A percentile compares a stretch with the other conserved stretches of the same genome.
Evolutionary conservation across 1,140 invertebrate genomes (phyloP).

Genomic region (Melitaea cinxia): DNA sequence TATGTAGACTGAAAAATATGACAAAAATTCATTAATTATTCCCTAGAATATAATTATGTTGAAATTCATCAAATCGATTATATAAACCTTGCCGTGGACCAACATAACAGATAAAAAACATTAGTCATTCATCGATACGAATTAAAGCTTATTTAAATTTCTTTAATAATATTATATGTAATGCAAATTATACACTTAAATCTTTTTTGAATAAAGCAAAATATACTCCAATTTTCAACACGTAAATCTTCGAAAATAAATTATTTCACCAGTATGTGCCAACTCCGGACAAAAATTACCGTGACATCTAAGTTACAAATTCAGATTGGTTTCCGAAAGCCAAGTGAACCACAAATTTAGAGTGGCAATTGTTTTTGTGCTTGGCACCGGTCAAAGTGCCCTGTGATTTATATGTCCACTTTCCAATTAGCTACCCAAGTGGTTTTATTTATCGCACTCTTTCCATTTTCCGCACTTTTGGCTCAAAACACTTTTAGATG

Average conservation of each 20-base stretch:
- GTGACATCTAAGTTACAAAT: slow-evolving; percentile 14
- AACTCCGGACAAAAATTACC: slow-evolving; percentile 12
- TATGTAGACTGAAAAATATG: too few species aligned
- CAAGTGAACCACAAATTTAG: slow-evolving; percentile 42
- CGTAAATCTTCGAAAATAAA: background rate
- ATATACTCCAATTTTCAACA: background rate
- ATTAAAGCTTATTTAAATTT: too few species aligned
- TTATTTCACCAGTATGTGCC: background rate
- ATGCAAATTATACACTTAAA: background rate
- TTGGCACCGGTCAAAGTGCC: slow-evolving; percentile 39
- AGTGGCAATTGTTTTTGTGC: slow-evolving; percentile 46
- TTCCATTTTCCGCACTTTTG: slow-evolving; percentile 41
- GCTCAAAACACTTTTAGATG: slow-evolving; percentile 5
- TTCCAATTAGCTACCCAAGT: slow-evolving; percentile 47
- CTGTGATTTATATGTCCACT: slow-evolving; percentile 46
- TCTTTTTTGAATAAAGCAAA: background rate
- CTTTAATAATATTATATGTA: too few species aligned
- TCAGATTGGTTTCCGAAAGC: slow-evolving; percentile 12
- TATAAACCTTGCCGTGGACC: too few species aligned
- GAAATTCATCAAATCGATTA: too few species aligned
- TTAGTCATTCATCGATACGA: too few species aligned
- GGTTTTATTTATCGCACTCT: slow-evolving; percentile 49
- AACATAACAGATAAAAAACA: too few species aligned
- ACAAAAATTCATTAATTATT: too few species aligned
- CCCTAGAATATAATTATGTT: too few species aligned